Evolutionary conservation across 2,113 vertebrate genomes (phyloP), one percentile per base, ranked within the genome.

Genomic region (Plectropomus leopardus): DNA sequence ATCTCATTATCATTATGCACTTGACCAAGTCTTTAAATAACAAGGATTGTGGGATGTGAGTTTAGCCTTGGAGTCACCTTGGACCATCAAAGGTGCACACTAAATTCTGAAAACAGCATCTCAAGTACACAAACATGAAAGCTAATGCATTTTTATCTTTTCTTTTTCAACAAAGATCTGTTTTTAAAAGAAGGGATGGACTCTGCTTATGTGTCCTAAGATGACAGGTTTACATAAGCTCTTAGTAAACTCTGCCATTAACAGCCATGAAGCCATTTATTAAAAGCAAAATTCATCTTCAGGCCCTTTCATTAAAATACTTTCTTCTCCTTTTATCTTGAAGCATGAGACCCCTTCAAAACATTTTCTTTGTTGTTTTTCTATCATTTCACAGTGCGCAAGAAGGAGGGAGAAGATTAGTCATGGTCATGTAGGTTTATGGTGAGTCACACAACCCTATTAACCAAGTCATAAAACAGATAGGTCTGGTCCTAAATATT

Each of bases 181-280:
- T 53, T 75, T 83, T 45, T 48, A 63, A 40, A 61, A 40, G 24
- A 40, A 70, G 26, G 36, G 58, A 34, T 2, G 8, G 28, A 15
- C 45, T 74, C 48, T 32, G 21, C 57, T 65, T 14, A n/a, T 60
- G 57, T 28, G 24, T 66, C 44, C 48, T 30, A 7, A 63, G 45
- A 76, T 67, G 66, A 70, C 60, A 82, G 30, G 60, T 79, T 81
- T 79, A 44, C 28, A 54, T 57, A 60, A 78, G 64, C 72, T 76
- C 65, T 70, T 51, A 80, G 24, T 28, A 4, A 75, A 63, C 42
- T 32, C 13, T 64, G 44, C 28, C 51, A 80, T 66, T 79, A 69
- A 58, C 45, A 50, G 64, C 21, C n/a, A 30, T 47, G 5, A 61
- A 64, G 54, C 53, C 24, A 28, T 72, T 85, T 47, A 70, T 82